Base-by-base conservation (phyloP, 2,113 vertebrate genomes). In the Sphaerodactylus townsendi region DNA sequence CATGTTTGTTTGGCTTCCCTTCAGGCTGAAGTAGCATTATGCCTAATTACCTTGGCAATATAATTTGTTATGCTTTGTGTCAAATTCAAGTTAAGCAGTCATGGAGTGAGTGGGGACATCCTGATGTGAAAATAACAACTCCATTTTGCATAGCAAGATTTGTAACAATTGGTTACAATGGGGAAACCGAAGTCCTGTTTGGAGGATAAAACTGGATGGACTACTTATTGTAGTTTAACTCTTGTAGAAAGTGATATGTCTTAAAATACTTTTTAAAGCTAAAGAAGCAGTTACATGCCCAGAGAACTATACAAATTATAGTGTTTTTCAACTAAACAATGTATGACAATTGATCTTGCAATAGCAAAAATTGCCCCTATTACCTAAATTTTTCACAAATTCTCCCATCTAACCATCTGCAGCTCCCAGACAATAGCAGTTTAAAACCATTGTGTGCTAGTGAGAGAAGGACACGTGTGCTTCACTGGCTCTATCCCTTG, bases 1-100 rank as follows among this genome's bases (percentile, higher is more conserved):
- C 23, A 46, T 79, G 76, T 85, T 85, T 85, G 41, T 79, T 85
- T 79, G 78, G 56, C 39, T 85, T 85, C 83, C 46, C 41, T 71
- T 46, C 75, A 85, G 68, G n/a, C 25, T 64, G 74, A 78, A 70
- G 37, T 33, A 59, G 82, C 44, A 41, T 78, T 62, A 71, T 23
- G 53, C 5, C 30, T 79, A 77, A 85, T 85, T 78, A 85, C 50
- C 35, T 10, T 37, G 14, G 6, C 41, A 48, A 72, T 48, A 85
- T 30, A 6, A 37, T 71, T 77, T 44, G 65, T 77, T 84, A 59
- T 50, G 44, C 59, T 59, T 68, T 64, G 39, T 78, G 39, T 62
- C 75, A 59, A 44, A 71, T 84, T 19, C 83, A 71, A 25, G 30
- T 25, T 62, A 41, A 77, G 69, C 75, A 56, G 35, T 23, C 62